phyloP scores from a whole-genome alignment of 2,113 vertebrate species.

The Danionella cerebrum region DNA sequence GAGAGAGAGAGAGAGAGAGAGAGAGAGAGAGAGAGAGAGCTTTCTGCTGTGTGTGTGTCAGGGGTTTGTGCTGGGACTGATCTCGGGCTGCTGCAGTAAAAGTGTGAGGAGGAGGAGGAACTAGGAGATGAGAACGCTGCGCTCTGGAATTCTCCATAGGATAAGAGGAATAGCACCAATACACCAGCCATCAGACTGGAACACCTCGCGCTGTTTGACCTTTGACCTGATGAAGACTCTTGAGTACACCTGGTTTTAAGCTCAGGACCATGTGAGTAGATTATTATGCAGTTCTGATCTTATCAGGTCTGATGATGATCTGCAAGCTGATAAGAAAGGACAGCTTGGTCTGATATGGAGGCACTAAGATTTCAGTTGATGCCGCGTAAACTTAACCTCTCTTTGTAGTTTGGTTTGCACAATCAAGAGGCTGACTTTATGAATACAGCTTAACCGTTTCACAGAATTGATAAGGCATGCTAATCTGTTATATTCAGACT shows the following conservation, averaged over 20 bases:
- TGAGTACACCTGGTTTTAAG: neutral
- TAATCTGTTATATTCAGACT: too few relatives aligned
- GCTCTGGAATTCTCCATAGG: conserved; percentile 42
- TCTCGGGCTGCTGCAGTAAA: conserved; percentile 36
- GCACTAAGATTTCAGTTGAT: too few relatives aligned
- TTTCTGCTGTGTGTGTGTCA: conserved; percentile 1
- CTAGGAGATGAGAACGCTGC: conserved; percentile 7
- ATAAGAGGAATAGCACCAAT: conserved; percentile 12
- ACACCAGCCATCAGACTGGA: neutral
- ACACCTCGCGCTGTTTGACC: neutral
- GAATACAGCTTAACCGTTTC: too few relatives aligned
- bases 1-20: neutral
- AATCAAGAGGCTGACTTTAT: too few relatives aligned
- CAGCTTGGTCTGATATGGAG: too few relatives aligned
- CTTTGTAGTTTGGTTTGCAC: too few relatives aligned
- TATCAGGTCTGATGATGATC: neutral
- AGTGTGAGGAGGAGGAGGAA: conserved; percentile 11
- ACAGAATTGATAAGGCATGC: too few relatives aligned
- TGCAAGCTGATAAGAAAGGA: neutral
- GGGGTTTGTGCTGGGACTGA: conserved; percentile 15
- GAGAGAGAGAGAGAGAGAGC: conserved; percentile 6
- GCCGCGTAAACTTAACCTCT: too few relatives aligned
- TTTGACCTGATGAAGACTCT: neutral
- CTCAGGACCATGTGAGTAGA: neutral
- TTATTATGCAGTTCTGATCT: neutral